Evolutionary conservation across 2,797 vertebrate species (phyloP), one percentile per base, ranked within the genome.

Genomic region (Furcifer pardalis): DNA sequence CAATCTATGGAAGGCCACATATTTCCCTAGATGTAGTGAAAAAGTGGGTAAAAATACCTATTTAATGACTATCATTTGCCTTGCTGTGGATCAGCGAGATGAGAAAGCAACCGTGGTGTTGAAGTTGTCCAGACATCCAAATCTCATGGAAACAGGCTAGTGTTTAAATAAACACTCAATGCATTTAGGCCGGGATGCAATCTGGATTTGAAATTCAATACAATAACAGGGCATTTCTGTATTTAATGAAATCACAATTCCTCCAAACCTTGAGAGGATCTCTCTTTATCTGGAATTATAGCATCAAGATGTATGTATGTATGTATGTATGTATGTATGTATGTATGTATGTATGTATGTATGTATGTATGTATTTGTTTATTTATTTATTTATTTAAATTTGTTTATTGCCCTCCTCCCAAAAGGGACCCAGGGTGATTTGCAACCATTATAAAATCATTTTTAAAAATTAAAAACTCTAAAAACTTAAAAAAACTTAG

Each of bases 201-300:
- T 86, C 80, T 23, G 62, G n/a, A 79, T 79, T 79, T 79, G 85
- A 83, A 73, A 86, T 79, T 79, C 77, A 83, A 83, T 83, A 66
- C 75, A 74, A 74, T 86, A 83, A 83, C 79, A 83, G 37, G 77
- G 79, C 40, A 46, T 72, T 77, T 82, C 77, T 71, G 66, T 40
- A 79, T 73, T 74, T 86, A 37, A 19, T 32, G 21, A 80, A 66
- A 59, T 35, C 62, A 23, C 42, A 66, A 80, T 68, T 74, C 60
- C n/a, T 21, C 21, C 17, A 86, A 77, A 66, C 69, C 27, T 74
- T 78, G 79, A 83, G 74, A 30, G 13, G 30, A 65, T 74, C 63
- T 23, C 37, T 63, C 46, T 66, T 46, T 76, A 74, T 78, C 44
- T 32, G 32, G 76, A 60, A 86, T 79, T 74, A 78, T 25, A 63